These are phyloP conservation scores for Pemphigus obesinymphae DNA, from an alignment of 1,140 invertebrate species.

Conservation along the genomic window DNA sequence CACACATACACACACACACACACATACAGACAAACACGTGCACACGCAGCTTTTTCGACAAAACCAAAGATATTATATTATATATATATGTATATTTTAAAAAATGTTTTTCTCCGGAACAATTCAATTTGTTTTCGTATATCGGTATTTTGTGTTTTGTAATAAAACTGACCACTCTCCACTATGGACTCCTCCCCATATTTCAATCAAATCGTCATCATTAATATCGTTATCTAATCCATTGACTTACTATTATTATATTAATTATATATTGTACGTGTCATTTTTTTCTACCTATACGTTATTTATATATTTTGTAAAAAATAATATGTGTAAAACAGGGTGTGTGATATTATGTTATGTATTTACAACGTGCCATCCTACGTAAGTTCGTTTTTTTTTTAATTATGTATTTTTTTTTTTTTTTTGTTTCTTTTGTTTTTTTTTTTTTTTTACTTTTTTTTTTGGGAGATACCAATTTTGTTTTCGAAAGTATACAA, in stretches of 20 bases:
- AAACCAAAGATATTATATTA: conserved; percentile 14
- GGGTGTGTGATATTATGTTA: conserved; percentile 26
- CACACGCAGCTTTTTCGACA: conserved; percentile 10
- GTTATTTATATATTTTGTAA: not conserved
- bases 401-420: conserved; percentile 15
- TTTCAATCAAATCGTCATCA: too few relatives aligned
- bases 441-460: not conserved
- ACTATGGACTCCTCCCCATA: not conserved
- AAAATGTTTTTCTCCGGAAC: not conserved
- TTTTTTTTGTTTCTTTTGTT: not conserved
- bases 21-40: not conserved
- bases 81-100: not conserved
- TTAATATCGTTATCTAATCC: not conserved
- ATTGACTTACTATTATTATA: too few relatives aligned
- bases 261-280: not conserved
- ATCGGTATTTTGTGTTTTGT: not conserved
- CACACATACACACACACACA: not conserved
- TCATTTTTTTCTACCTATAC: not conserved
- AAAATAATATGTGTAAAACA: not conserved
- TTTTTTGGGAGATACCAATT: not conserved
- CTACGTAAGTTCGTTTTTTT: conserved; percentile 23
- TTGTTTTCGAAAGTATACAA: not conserved
- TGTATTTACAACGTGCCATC: conserved; percentile 13
- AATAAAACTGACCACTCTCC: not conserved
- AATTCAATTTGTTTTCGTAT: not conserved